phyloP scores from a whole-genome alignment of 1,140 invertebrate species.

The Heliconius nattereri region DNA sequence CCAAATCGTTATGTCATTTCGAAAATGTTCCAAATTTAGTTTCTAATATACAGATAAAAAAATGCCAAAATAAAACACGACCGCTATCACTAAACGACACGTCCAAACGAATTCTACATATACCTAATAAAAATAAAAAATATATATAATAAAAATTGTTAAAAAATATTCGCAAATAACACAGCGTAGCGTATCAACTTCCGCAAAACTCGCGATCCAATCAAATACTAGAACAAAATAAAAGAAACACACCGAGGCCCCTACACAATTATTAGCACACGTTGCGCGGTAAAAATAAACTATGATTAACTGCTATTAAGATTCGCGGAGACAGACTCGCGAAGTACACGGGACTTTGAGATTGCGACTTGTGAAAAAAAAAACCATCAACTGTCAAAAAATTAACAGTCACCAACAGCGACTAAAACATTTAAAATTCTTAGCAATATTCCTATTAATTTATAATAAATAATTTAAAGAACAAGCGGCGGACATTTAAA shows the following conservation, averaged over 20 bases:
- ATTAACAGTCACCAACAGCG: background rate
- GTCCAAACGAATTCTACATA: background rate
- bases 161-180: slow-evolving; percentile 38
- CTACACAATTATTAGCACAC: slow-evolving; percentile 78
- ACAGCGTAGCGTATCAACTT: slow-evolving; percentile 45
- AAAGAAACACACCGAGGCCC: slow-evolving; percentile 70
- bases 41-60: background rate
- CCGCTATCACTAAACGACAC: slow-evolving; percentile 4
- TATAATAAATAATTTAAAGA: background rate
- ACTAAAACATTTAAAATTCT: background rate
- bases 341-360: slow-evolving; percentile 55
- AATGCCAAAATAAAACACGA: slow-evolving; percentile 31
- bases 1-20: slow-evolving; percentile 44
- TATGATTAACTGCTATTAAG: slow-evolving; percentile 79
- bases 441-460: background rate
- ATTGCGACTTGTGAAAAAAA: slow-evolving; percentile 50
- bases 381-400: slow-evolving; percentile 45
- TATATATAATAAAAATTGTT: background rate
- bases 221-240: slow-evolving; percentile 66
- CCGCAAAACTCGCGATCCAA: slow-evolving; percentile 67
- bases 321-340: slow-evolving; percentile 75
- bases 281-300: slow-evolving; percentile 80
- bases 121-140: background rate
- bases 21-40: slow-evolving; percentile 35
- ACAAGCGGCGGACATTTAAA: slow-evolving; percentile 7